A percentile compares a stretch with the other conserved stretches of the same genome.
phyloP scores from a whole-genome alignment of 2,888 invertebrate species.

The Argyresthia goedartella region DNA sequence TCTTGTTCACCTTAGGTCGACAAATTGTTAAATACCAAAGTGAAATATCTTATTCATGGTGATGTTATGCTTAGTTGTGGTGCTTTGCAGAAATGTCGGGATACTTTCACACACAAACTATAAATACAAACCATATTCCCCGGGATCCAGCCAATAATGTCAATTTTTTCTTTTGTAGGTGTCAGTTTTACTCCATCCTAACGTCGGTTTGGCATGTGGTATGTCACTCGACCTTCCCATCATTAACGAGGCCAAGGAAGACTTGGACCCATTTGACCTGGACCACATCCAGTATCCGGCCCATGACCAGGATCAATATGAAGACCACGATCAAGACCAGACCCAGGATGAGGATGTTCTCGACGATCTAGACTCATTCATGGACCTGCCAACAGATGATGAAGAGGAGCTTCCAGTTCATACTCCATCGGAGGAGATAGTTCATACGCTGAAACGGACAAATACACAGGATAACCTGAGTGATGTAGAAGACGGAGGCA shows the following conservation, averaged over 20 bases:
- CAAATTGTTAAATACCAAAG: no score
- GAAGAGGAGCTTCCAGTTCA: not conserved
- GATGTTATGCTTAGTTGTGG: no score
- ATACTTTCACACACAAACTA: no score
- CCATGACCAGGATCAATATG: constrained; percentile 5
- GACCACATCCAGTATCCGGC: constrained; percentile 20
- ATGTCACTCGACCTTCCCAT: constrained; percentile 47
- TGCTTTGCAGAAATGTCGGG: no score
- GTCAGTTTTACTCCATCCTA: constrained; percentile 47
- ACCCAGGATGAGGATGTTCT: not conserved
- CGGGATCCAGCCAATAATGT: no score
- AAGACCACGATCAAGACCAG: no score
- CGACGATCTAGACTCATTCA: not conserved
- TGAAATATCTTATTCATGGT: no score
- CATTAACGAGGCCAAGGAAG: constrained; percentile 36
- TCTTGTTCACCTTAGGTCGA: no score
- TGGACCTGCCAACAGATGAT: not conserved
- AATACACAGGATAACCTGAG: constrained; percentile 14
- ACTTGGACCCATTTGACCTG: constrained; percentile 27
- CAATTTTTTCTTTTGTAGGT: constrained; percentile 25
- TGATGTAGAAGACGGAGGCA: not conserved
- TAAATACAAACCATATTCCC: no score
- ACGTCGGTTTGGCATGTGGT: constrained; percentile 32
- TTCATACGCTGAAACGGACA: constrained; percentile 24
- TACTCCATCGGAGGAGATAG: no score